Evolutionary conservation across 2,888 invertebrate genomes (phyloP), one percentile per base, ranked within the genome.

Genomic region (Drepanosiphum platanoidis): DNA sequence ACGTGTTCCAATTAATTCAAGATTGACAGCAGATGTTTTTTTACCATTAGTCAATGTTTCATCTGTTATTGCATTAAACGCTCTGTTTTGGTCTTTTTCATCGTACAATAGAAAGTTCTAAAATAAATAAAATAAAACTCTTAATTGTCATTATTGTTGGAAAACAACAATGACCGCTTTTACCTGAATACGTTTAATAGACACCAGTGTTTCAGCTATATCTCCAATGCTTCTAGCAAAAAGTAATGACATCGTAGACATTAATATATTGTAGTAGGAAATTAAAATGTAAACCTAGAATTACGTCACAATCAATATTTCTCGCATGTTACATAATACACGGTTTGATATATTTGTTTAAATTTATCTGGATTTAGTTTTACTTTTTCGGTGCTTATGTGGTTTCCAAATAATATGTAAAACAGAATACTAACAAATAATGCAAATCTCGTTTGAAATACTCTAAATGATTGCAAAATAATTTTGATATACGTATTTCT

Each of bases 221-320:
- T 94, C 94, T 3, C 94, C 93, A 87, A 97, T 93, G 68, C 95
- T 94, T 88, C 94, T 94, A 0, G 97, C 97, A 88, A 97, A 95
- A 90, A 95, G 95, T n/a, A 96, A 93, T 0, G 95, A 96, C 93
- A 97, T 94, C n/a, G 95, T 94, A 88, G 95, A 93, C 46, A 96
- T 92, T 86, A 97, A 91, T 84, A 96, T 94, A 88, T 95, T 96
- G 91, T 96, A 97, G 89, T 97, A 95, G 11, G 96, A 94, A 22
- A 96, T 94, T 74, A 97, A 92, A 86, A 97, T 95, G 90, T 96
- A 97, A 22, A 96, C 88, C 88, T 88, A 78, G n/a, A n/a, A n/a
- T n/a, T n/a, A n/a, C n/a, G n/a, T n/a, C 64, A 86, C 86, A 13
- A n/a, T n/a, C n/a, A n/a, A n/a, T n/a, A n/a, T n/a, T n/a, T n/a